phyloP scores from a whole-genome alignment of 2,888 invertebrate genomes.

The Therioaphis trifolii region DNA sequence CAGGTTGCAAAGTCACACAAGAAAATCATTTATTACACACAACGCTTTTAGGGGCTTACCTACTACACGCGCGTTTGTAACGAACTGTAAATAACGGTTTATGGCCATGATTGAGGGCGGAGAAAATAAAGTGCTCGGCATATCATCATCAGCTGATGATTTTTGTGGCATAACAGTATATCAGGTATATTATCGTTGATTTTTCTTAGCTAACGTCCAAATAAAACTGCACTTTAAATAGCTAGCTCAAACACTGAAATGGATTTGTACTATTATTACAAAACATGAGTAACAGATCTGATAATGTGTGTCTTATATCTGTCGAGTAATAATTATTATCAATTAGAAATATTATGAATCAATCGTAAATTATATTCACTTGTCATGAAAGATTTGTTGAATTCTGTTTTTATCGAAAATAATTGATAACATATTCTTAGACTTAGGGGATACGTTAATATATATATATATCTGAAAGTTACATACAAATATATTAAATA shows the following conservation, averaged over 20 bases:
- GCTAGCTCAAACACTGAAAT: neutral
- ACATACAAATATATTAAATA: too few species aligned
- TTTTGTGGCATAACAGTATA: neutral
- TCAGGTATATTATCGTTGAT: conserved; percentile 24
- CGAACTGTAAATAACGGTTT: conserved; percentile 28
- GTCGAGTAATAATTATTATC: too few species aligned
- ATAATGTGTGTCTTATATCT: too few species aligned
- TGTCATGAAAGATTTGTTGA: too few species aligned
- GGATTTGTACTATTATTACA: neutral
- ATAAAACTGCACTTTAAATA: conserved; percentile 15
- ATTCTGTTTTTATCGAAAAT: too few species aligned
- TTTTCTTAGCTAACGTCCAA: conserved; percentile 3
- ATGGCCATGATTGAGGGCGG: conserved; percentile 26
- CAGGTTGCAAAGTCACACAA: conserved; percentile 28
- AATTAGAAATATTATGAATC: too few species aligned
- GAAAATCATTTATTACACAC: conserved; percentile 45
- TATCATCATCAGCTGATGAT: conserved; percentile 23
- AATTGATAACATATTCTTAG: too few species aligned
- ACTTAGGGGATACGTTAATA: too few species aligned
- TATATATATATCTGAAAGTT: too few species aligned
- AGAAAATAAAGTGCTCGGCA: conserved; percentile 29
- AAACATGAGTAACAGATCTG: neutral
- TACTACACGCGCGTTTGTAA: neutral
- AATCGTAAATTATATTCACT: too few species aligned
- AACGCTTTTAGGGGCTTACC: conserved; percentile 4